Conservation (phyloP, 2,113 vertebrate species). For the Emydocephalus ijimae region DNA sequence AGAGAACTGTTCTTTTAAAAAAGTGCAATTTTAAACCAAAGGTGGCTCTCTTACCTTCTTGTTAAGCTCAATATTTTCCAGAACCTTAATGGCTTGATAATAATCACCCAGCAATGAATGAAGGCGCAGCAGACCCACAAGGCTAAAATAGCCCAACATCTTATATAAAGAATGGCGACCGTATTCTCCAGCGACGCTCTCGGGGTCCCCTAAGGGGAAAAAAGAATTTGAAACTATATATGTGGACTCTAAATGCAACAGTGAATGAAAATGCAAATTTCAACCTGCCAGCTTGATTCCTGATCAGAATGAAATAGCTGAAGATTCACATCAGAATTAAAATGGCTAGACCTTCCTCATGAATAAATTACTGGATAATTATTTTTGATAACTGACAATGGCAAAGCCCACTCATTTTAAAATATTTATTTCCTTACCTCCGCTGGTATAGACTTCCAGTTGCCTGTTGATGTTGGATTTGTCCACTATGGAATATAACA, state of each 20-base stretch:
- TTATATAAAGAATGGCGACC: slow-evolving; percentile 97
- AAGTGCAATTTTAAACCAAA: background rate
- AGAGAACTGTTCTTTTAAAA: background rate
- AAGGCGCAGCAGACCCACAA: slow-evolving; percentile 92
- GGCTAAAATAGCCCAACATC: slow-evolving; percentile 98
- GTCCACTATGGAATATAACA: slow-evolving; percentile 94
- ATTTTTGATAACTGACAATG: background rate
- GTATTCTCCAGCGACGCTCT: slow-evolving; percentile 98
- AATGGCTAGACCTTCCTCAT: background rate
- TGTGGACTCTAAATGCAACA: background rate
- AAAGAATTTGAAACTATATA: background rate
- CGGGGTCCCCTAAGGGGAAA: slow-evolving; percentile 83
- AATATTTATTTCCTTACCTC: slow-evolving; percentile 74
- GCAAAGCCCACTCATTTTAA: background rate
- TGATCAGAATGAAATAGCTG: background rate
- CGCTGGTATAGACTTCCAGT: slow-evolving; percentile 96
- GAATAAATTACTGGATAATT: background rate
- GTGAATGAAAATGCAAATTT: background rate
- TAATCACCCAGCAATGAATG: slow-evolving; percentile 97
- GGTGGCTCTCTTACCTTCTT: slow-evolving; percentile 82
- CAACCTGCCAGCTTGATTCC: accelerated
- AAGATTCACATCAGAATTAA: background rate
- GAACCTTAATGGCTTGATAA: slow-evolving; percentile 97
- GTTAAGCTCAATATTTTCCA: slow-evolving; percentile 98
- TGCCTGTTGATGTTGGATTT: slow-evolving; percentile 99